phyloP scores from a whole-genome alignment of 2,888 invertebrate species.

The Drosophila neotestacea region DNA sequence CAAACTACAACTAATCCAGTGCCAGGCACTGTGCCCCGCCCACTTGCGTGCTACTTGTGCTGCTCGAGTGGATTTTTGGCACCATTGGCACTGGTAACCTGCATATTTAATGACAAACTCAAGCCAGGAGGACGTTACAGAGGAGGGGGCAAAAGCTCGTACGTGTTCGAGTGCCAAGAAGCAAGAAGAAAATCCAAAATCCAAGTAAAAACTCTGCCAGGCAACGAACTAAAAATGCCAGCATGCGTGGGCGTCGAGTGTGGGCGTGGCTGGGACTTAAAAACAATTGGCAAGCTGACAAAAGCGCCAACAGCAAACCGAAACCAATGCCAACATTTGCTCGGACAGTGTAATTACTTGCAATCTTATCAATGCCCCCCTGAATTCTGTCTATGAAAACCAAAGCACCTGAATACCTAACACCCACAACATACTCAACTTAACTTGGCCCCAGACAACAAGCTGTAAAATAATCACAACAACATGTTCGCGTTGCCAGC shows the following conservation, averaged over 20 bases:
- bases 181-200: constrained; percentile 9
- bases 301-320: constrained; percentile 24
- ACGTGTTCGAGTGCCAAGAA: constrained; percentile 80
- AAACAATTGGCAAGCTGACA: constrained; percentile 64
- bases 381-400: constrained; percentile 9
- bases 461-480: constrained; percentile 5
- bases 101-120: constrained; percentile 81
- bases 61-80: constrained; percentile 68
- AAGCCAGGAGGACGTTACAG: neutral
- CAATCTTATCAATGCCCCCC: constrained; percentile 48
- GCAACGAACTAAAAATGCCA: constrained; percentile 36
- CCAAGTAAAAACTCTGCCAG: constrained; percentile 37
- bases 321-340: constrained; percentile 43
- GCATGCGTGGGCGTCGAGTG: neutral
- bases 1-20: constrained; percentile 78
- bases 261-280: constrained; percentile 8
- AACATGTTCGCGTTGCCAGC: constrained; percentile 37
- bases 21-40: constrained; percentile 26
- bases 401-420: constrained; percentile 15
- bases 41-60: constrained; percentile 52
- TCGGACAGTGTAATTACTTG: constrained; percentile 55
- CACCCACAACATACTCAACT: constrained; percentile 1
- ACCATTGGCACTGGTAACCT: constrained; percentile 81
- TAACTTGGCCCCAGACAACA: constrained; percentile 12
- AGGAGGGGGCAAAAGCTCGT: constrained; percentile 28